A percentile compares a stretch with the other conserved stretches of the same genome.
Evolutionary conservation across 2,113 vertebrate species (phyloP).

Genomic region (Lynx canadensis): DNA sequence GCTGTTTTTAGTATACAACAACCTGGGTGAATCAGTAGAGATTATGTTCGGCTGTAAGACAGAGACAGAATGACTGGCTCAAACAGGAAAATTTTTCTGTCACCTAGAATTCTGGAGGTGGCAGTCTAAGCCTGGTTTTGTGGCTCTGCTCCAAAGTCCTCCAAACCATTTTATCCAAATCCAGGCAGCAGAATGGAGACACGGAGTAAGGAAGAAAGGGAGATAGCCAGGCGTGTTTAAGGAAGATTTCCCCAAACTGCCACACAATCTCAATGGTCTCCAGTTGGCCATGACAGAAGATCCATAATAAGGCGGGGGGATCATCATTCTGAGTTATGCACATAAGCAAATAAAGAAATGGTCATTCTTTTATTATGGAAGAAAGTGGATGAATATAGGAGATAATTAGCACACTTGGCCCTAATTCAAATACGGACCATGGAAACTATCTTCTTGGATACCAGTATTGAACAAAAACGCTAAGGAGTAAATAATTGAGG

Average conservation of each 20-base stretch:
- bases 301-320: background rate
- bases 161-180: background rate
- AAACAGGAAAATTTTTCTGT: background rate
- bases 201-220: background rate
- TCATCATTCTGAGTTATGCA: background rate
- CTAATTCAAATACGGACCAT: background rate
- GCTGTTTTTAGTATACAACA: background rate
- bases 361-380: background rate
- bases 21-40: background rate
- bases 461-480: background rate
- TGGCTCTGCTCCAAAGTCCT: background rate
- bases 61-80: background rate
- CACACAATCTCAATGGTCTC: background rate
- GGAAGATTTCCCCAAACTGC: background rate
- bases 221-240: background rate
- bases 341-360: background rate
- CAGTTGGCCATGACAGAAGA: background rate
- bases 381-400: background rate
- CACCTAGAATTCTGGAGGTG: background rate
- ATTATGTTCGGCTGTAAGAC: background rate
- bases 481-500: too few species aligned
- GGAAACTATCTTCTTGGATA: background rate
- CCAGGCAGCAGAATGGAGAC: background rate
- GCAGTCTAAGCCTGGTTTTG: background rate
- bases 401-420: background rate